A percentile compares a stretch with the other conserved stretches of the same genome.
Conservation (phyloP, 2,888 invertebrate genomes). For the Lasioglossum pauxillum region DNA sequence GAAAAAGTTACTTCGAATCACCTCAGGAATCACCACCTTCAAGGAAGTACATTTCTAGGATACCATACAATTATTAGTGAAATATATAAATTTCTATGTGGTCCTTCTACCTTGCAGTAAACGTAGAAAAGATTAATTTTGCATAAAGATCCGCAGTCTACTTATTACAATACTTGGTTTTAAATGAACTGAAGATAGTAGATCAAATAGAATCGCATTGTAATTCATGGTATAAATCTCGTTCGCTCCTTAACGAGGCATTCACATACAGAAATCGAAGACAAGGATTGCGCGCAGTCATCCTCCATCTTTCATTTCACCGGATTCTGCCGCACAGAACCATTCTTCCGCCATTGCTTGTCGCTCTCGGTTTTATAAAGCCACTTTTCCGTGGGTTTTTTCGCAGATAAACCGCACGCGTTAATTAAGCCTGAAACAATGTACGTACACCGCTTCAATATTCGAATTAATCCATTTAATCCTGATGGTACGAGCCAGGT, state of each 20-base stretch:
- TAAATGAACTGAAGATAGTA: neutral
- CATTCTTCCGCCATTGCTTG: neutral
- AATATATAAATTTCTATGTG: too few relatives aligned
- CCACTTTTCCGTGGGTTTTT: neutral
- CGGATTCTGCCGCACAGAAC: neutral
- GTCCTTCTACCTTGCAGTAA: too few relatives aligned
- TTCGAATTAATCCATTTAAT: conserved; percentile 9
- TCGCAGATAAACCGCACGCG: neutral
- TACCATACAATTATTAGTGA: too few relatives aligned
- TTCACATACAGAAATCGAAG: neutral
- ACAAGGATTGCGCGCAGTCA: neutral
- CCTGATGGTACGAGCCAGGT: conserved; percentile 4
- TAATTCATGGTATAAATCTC: neutral
- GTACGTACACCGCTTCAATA: neutral
- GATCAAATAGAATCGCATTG: neutral
- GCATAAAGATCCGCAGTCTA: too few relatives aligned
- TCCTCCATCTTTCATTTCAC: neutral
- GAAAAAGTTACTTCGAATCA: too few relatives aligned
- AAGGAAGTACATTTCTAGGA: too few relatives aligned
- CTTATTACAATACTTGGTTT: neutral
- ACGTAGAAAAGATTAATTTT: too few relatives aligned
- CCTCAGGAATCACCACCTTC: too few relatives aligned
- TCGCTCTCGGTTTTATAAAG: neutral
- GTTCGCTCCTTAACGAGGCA: neutral
- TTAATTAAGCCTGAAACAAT: conserved; percentile 23